Percentiles rank a stretch among this genome's conserved stretches.
These are phyloP conservation scores for Melopsittacus undulatus DNA, from an alignment of 2,797 vertebrate species.

Conservation along the genomic window DNA sequence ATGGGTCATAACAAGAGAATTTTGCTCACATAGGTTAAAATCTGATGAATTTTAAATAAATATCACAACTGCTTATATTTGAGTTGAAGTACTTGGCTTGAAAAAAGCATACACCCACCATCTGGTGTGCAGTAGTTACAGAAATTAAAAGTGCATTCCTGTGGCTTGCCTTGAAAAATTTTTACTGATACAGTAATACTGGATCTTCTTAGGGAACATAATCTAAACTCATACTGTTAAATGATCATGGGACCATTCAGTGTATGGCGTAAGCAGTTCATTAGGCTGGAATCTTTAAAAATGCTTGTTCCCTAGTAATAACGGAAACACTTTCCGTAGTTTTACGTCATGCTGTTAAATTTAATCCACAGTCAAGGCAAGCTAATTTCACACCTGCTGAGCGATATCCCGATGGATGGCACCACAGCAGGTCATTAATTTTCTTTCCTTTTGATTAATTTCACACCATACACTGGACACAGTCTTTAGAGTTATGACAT, in stretches of 20 bases:
- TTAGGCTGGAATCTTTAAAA: slow-evolving; percentile 48
- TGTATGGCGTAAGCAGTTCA: slow-evolving; percentile 47
- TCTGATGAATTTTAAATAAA: slow-evolving; percentile 61
- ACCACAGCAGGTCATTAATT: slow-evolving; percentile 69
- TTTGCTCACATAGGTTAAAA: slow-evolving; percentile 29
- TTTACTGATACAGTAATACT: slow-evolving; percentile 55
- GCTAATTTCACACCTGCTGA: slow-evolving; percentile 72
- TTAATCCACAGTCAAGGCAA: slow-evolving; percentile 50
- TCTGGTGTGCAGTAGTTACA: slow-evolving; percentile 51
- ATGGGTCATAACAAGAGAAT: slow-evolving; percentile 30
- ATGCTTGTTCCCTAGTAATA: slow-evolving; percentile 30
- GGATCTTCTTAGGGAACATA: slow-evolving; percentile 63
- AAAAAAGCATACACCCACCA: slow-evolving; percentile 39
- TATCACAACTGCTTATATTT: slow-evolving; percentile 54
- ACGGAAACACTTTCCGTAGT: slow-evolving; percentile 3
- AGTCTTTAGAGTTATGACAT: slow-evolving; percentile 43
- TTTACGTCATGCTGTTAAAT: slow-evolving; percentile 51
- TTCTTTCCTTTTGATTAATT: slow-evolving; percentile 74
- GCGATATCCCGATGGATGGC: slow-evolving; percentile 64
- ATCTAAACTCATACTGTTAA: slow-evolving; percentile 55
- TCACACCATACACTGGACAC: slow-evolving; percentile 60
- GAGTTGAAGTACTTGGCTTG: slow-evolving; percentile 18
- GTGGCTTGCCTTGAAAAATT: slow-evolving; percentile 41
- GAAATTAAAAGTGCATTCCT: slow-evolving; percentile 54
- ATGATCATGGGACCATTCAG: slow-evolving; percentile 26